Conservation (phyloP, 2,113 vertebrate species). For the Trogon melanurus region DNA sequence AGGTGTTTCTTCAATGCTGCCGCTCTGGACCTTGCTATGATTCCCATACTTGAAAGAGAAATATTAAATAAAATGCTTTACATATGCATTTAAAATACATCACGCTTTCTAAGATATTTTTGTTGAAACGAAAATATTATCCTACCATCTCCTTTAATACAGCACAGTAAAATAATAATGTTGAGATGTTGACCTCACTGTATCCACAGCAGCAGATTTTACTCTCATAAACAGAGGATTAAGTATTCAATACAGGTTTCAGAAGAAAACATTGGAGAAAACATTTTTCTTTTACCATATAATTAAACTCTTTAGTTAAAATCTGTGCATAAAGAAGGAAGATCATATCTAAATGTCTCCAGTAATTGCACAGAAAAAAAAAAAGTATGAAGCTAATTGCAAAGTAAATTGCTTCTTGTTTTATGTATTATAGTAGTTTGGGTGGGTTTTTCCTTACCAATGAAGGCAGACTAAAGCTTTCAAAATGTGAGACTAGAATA, state of each 20-base stretch:
- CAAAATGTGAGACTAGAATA: neutral
- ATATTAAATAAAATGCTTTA: neutral
- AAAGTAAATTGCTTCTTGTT: slow-evolving; percentile 36
- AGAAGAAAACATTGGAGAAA: slow-evolving; percentile 37
- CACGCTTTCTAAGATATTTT: neutral
- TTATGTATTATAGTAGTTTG: neutral
- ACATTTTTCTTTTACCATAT: slow-evolving; percentile 27
- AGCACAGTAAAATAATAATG: neutral
- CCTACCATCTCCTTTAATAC: neutral
- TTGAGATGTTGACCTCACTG: slow-evolving; percentile 49
- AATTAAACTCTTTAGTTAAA: slow-evolving; percentile 65
- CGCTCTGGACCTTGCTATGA: neutral
- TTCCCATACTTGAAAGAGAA: slow-evolving; percentile 8
- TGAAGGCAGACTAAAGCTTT: slow-evolving; percentile 9
- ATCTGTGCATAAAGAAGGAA: slow-evolving; percentile 29
- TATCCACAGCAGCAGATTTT: slow-evolving; percentile 73
- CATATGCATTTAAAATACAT: neutral
- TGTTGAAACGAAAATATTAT: neutral
- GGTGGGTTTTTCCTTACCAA: neutral
- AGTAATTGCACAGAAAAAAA: neutral
- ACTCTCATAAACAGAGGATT: slow-evolving; percentile 43
- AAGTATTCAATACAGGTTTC: slow-evolving; percentile 41
- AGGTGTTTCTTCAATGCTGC: neutral
- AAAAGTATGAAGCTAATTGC: slow-evolving; percentile 20
- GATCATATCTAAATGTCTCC: slow-evolving; percentile 34